Evolutionary conservation across 2,797 vertebrate genomes (phyloP), one percentile per base, ranked within the genome.

Genomic region (Peromyscus eremicus): DNA sequence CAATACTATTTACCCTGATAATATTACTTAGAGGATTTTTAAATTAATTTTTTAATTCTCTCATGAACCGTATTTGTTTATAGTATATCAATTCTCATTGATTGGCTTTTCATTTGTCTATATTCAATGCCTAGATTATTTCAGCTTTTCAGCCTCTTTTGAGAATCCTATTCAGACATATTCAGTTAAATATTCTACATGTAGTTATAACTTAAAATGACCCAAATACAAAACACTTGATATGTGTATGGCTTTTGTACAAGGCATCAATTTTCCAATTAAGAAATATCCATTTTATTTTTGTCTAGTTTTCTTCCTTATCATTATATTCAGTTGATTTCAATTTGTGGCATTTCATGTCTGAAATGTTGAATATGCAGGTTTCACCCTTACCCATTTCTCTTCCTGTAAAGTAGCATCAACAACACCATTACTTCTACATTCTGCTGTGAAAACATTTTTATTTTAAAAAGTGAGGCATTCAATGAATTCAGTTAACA

Each of bases 161-260:
- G 17, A 5, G 32, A 80, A 55, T 60, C 16, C 13, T n/a, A 27
- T 9, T 29, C 21, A 52, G 40, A n/a, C 2, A 34, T 34, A 46
- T n/a, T n/a, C 17, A 85, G 17, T 85, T 34, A n/a, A 86, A n/a
- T 23, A 70, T 70, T 87, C 3, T 4, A 37, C 0, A 43, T 37
- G 16, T 0, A 49, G 0, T 49, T 85, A 37, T 52, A 89, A 77
- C 5, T 73, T 70, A 82, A 79, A 73, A 57, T 49, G 16, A 3
- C 0, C 21, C 25, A 70, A 34, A 17, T 70, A 34, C 12, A 49
- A 2, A 71, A 1, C 3, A 64, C 2, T 9, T 10, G 2, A 12
- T 11, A 17, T 40, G 1, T 29, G 83, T 76, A 3, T 86, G 70
- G 60, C 46, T 75, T 9, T 6, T 66, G 10, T 40, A 0, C 55